Percentiles rank a stretch among this genome's conserved stretches.
phyloP scores from a whole-genome alignment of 2,113 vertebrate genomes.

The Podarcis raffonei region DNA sequence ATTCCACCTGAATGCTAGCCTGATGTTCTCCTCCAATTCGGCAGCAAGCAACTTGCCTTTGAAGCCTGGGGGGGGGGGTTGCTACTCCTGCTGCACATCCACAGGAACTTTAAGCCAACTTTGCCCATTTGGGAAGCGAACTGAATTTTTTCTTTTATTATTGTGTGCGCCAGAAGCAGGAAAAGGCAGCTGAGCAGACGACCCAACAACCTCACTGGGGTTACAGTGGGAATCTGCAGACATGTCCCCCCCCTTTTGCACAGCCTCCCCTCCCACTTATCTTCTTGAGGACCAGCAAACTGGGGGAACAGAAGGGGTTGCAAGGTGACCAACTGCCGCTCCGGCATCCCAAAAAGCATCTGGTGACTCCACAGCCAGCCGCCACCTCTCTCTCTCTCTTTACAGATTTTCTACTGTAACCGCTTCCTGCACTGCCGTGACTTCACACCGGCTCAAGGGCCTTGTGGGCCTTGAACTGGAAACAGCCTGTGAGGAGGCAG shows the following conservation, averaged over 20 bases:
- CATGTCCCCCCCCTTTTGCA: not conserved
- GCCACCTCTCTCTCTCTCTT: not conserved
- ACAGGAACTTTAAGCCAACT: not conserved
- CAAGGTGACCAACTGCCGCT: not conserved
- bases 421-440: not conserved
- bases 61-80: not conserved
- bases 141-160: fast-evolving
- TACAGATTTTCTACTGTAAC: slow-evolving; percentile 3
- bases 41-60: not conserved
- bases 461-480: not conserved
- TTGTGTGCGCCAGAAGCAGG: not conserved
- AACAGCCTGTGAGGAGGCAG: not conserved
- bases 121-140: not conserved
- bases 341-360: not conserved
- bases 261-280: not conserved
- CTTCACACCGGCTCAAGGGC: slow-evolving; percentile 6
- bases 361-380: too few species aligned
- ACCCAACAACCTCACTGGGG: not conserved
- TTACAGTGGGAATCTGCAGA: not conserved
- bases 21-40: fast-evolving
- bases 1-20: not conserved
- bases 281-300: not conserved
- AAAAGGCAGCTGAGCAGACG: not conserved
- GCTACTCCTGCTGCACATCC: not conserved
- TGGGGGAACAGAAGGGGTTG: not conserved